Conservation (phyloP, 2,888 invertebrate genomes). For the Patella pellucida region DNA sequence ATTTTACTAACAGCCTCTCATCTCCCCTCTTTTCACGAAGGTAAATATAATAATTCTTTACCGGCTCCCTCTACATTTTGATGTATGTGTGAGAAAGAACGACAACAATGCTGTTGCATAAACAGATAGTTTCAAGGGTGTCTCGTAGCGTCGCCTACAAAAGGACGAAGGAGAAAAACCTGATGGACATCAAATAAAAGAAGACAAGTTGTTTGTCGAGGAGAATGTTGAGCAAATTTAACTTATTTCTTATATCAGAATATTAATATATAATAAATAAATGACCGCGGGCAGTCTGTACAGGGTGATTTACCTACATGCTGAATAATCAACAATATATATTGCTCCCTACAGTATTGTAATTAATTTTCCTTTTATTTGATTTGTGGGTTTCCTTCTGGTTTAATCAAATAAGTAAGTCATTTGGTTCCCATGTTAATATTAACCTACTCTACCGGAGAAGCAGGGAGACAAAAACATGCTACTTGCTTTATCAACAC, state of each 20-base stretch:
- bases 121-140: conserved; percentile 1
- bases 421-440: too few relatives aligned
- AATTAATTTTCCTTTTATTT: not conserved
- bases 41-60: conserved; percentile 11
- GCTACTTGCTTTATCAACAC: too few relatives aligned
- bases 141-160: not conserved
- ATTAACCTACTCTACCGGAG: too few relatives aligned
- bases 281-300: not conserved
- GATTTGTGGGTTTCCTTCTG: conserved; percentile 1
- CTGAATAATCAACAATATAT: not conserved
- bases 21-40: not conserved
- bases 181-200: not conserved
- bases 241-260: conserved; percentile 8
- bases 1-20: not conserved
- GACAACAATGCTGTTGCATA: conserved; percentile 4
- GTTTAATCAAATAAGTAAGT: not conserved
- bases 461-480: too few relatives aligned
- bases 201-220: not conserved
- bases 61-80: not conserved
- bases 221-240: conserved; percentile 9
- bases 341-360: not conserved
- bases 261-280: not conserved
- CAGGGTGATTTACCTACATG: not conserved
- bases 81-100: conserved; percentile 1
- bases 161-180: not conserved